Base-by-base conservation (phyloP, 2,797 vertebrate genomes). In the Dipus sagitta region DNA sequence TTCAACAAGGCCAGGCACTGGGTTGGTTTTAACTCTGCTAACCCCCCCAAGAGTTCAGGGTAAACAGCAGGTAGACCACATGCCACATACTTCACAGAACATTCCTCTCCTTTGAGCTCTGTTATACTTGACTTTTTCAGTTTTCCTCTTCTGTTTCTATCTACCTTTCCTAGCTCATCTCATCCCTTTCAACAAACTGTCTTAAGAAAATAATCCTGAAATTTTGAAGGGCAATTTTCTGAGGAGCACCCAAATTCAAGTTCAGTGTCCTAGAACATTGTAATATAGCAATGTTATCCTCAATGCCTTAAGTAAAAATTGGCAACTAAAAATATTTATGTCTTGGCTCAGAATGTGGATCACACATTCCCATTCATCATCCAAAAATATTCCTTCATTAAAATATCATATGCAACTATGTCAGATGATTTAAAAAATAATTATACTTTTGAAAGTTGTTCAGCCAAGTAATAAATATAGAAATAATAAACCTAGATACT, bases 381-480 rank as follows among this genome's bases (percentile, higher is more conserved):
- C 82, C 75, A 88, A 94, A 94, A 89, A 65, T 23, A 91, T 54
- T 47, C 79, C 42, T 58, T 80, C 65, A 85, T 76, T 78, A 47
- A 94, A 75, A 10, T 65, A 42, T 92, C 72, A 30, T 60, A 76
- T 82, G 54, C 11, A 60, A 74, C 75, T 32, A 78, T 13, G 8
- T n/a, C 71, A n/a, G 26, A 81, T 77, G 32, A 11, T 38, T 95
- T 86, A 91, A 72, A 72, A 93, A 95, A 87, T 18, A 80, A 85
- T 84, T 72, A 84, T 21, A 60, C 52, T 94, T 93, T 75, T 20
- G 62, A 92, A 96, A 92, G 34, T 75, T 20, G 30, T 92, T 92
- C 76, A 84, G 23, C 34, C 91, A 88, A 94, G 77, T 18, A 84
- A 62, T 38, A 85, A 74, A 90, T 88, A 82, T 42, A 88, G 32